These are phyloP conservation scores for Hyaena hyaena DNA, from an alignment of 2,113 vertebrate genomes.

Conservation along the genomic window DNA sequence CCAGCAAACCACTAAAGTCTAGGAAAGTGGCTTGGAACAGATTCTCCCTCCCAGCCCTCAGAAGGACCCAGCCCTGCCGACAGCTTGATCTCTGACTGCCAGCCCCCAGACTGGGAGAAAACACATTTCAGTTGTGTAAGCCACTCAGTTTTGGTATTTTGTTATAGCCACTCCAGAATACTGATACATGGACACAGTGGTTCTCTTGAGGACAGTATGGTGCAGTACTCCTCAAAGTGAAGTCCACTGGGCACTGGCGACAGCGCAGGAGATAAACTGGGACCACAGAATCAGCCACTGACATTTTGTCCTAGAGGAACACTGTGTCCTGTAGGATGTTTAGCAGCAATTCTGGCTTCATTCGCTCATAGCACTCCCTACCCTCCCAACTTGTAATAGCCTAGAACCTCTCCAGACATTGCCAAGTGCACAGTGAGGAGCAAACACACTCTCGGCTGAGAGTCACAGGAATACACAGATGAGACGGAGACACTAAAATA, in stretches of 20 bases:
- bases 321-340: rapidly evolving
- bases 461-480: not conserved
- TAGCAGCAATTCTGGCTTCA: not conserved
- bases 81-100: not conserved
- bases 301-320: rapidly evolving
- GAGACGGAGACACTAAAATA: not conserved
- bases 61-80: not conserved
- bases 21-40: not conserved
- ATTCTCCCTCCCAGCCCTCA: not conserved
- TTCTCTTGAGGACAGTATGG: rapidly evolving
- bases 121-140: not conserved
- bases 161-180: no score
- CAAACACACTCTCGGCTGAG: not conserved
- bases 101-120: not conserved
- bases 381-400: not conserved
- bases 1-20: not conserved
- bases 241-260: no score
- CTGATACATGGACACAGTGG: rapidly evolving
- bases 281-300: not conserved
- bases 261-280: rapidly evolving
- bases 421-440: not conserved
- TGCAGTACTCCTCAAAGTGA: not conserved
- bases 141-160: not conserved
- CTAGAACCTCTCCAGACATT: no score
- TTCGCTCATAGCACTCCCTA: not conserved